phyloP scores from a whole-genome alignment of 2,113 vertebrate species.

The Burhinus bistriatus region DNA sequence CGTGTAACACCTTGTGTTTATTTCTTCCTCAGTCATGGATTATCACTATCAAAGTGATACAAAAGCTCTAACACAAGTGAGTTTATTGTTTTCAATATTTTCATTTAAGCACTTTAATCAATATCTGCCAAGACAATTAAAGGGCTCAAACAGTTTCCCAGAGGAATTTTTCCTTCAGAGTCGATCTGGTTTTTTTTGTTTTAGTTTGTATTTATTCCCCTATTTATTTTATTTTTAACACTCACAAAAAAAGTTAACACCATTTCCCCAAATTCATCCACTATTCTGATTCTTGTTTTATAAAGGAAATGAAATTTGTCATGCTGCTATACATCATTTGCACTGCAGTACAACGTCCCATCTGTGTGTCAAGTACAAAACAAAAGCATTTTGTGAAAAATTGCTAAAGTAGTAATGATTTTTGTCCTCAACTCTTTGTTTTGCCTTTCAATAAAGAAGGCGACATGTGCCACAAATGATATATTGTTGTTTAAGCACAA shows the following conservation, averaged over 20 bases:
- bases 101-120: constrained; percentile 63
- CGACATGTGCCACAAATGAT: constrained; percentile 91
- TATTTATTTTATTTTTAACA: constrained; percentile 36
- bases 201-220: not conserved
- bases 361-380: constrained; percentile 87
- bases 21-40: not conserved
- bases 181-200: not conserved
- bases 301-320: constrained; percentile 89
- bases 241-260: constrained; percentile 43
- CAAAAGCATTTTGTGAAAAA: constrained; percentile 99
- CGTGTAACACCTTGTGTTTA: not conserved
- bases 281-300: constrained; percentile 79
- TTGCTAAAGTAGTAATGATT: constrained; percentile 96
- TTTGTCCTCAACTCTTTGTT: constrained; percentile 97
- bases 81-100: constrained; percentile 71
- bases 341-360: constrained; percentile 78
- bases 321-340: constrained; percentile 87
- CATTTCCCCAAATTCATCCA: constrained; percentile 68
- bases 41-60: constrained; percentile 39
- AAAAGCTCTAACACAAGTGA: constrained; percentile 18
- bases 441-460: constrained; percentile 98
- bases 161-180: not conserved
- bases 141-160: constrained; percentile 44
- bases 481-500: constrained; percentile 88
- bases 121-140: constrained; percentile 69